phyloP scores from a whole-genome alignment of 2,888 invertebrate species.

The Lasioglossum oenotherae region DNA sequence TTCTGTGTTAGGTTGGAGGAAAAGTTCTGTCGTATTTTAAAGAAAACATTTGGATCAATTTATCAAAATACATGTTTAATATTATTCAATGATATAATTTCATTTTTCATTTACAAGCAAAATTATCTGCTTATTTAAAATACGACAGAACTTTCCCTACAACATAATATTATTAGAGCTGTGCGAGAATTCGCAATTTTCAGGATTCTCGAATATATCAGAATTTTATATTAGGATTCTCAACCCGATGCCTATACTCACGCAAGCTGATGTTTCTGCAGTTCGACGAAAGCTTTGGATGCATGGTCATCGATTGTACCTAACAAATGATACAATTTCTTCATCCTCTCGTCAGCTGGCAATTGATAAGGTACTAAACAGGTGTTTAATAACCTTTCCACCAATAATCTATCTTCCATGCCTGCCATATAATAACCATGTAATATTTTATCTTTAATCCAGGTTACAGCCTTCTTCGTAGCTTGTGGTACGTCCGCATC shows the following conservation, averaged over 20 bases:
- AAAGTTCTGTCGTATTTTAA: too few species aligned
- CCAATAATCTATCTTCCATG: constrained; percentile 96
- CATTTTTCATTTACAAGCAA: too few species aligned
- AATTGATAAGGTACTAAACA: constrained; percentile 97
- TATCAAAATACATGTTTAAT: too few species aligned
- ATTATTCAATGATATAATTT: too few species aligned
- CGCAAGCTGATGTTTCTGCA: constrained; percentile 95
- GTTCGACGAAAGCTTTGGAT: constrained; percentile 95
- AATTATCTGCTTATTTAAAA: too few species aligned
- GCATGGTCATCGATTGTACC: constrained; percentile 98
- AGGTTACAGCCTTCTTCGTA: constrained; percentile 95
- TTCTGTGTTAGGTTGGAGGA: neutral
- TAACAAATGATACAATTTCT: constrained; percentile 94
- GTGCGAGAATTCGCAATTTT: neutral
- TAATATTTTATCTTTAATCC: constrained; percentile 99
- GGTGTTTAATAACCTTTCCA: constrained; percentile 96
- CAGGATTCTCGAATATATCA: too few species aligned
- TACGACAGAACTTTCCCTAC: too few species aligned
- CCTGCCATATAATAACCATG: constrained; percentile 95
- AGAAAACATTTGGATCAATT: too few species aligned
- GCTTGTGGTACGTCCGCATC: constrained; percentile 93
- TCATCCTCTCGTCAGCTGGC: constrained; percentile 95
- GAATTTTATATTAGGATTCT: neutral
- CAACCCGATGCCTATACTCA: constrained; percentile 75
- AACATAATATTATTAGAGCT: neutral